phyloP scores from a whole-genome alignment of 2,797 vertebrate genomes.

The Dicrostonyx torquatus region DNA sequence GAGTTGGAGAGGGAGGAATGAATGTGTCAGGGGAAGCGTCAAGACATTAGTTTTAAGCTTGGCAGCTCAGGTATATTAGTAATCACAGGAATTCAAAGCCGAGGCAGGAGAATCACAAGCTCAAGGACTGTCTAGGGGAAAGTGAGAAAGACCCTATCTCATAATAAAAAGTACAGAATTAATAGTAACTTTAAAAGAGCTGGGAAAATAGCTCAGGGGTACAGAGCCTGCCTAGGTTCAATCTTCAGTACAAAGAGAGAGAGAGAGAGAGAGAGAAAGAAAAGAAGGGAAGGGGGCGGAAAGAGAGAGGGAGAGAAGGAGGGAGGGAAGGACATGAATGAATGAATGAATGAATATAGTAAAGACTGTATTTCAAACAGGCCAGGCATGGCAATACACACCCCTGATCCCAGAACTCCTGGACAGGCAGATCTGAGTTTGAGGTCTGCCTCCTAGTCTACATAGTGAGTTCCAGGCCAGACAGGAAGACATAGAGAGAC shows the following conservation, averaged over 20 bases:
- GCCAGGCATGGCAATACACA: background rate
- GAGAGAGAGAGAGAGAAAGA: too few relatives aligned
- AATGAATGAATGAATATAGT: background rate
- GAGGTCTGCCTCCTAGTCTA: background rate
- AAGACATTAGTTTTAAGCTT: background rate
- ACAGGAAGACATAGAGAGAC: background rate
- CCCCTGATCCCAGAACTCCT: too few relatives aligned
- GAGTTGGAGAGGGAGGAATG: background rate
- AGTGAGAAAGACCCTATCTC: background rate
- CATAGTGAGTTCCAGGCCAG: background rate
- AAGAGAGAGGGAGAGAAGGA: too few relatives aligned
- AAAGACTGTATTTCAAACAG: background rate
- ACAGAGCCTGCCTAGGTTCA: background rate
- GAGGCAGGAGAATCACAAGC: background rate
- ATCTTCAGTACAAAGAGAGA: background rate
- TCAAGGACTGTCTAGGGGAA: background rate
- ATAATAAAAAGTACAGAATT: background rate
- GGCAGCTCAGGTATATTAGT: background rate
- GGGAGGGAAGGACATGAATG: too few relatives aligned
- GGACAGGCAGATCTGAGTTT: background rate
- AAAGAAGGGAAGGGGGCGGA: too few relatives aligned
- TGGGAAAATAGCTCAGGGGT: background rate
- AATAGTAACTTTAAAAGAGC: background rate
- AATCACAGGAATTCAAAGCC: background rate
- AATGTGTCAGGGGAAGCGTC: background rate